phyloP scores from a whole-genome alignment of 2,797 vertebrate species.

The Atherinosoma microstoma region DNA sequence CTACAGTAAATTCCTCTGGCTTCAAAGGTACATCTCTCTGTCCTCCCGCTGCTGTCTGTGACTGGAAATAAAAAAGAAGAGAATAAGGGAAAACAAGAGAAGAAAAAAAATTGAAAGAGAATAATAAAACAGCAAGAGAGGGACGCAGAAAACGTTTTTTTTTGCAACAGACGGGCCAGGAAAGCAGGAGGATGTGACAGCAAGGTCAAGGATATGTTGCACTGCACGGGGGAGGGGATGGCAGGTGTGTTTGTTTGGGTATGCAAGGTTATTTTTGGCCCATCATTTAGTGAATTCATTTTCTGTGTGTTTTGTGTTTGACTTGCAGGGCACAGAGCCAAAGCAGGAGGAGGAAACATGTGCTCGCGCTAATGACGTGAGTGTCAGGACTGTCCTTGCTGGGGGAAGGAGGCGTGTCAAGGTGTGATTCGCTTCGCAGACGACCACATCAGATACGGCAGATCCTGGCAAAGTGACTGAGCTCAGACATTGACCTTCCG shows the following conservation, averaged over 20 bases:
- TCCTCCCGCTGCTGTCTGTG: constrained; percentile 84
- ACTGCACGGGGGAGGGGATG: constrained; percentile 27
- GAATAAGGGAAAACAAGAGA: neutral
- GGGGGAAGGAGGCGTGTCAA: constrained; percentile 70
- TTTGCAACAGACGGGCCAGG: constrained; percentile 44
- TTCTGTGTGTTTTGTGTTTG: constrained; percentile 56
- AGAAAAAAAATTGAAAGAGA: constrained; percentile 2
- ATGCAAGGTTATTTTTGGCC: constrained; percentile 55
- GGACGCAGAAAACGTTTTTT: constrained; percentile 36
- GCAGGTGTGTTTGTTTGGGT: constrained; percentile 51
- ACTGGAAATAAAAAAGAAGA: constrained; percentile 78
- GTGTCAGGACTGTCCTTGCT: constrained; percentile 71
- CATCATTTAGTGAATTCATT: constrained; percentile 58
- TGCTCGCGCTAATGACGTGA: constrained; percentile 64
- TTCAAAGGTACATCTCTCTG: constrained; percentile 88
- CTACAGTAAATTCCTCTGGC: constrained; percentile 88
- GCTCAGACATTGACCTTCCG: constrained; percentile 62
- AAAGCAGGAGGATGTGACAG: constrained; percentile 53
- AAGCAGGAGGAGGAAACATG: constrained; percentile 65
- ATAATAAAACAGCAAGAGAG: constrained; percentile 50
- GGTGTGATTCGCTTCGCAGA: constrained; percentile 61
- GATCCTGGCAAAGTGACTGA: constrained; percentile 54
- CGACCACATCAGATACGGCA: constrained; percentile 53
- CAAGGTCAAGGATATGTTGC: constrained; percentile 71
- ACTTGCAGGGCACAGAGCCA: constrained; percentile 70